Evolutionary conservation across 2,888 invertebrate species (phyloP).

Genomic region (Cryptophagus acutangulus): DNA sequence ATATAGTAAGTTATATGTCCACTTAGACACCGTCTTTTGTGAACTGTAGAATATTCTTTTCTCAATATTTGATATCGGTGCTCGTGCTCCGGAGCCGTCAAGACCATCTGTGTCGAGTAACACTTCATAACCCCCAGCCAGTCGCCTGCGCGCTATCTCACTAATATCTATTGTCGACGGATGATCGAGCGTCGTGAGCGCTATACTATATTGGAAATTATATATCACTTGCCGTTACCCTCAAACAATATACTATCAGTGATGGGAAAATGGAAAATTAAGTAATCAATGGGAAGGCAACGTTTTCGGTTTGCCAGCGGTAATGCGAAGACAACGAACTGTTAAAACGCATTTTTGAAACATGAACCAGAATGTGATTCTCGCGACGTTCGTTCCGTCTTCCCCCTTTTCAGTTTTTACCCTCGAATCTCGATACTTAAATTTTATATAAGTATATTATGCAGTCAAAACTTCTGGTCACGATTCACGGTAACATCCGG

Average conservation of each 20-base stretch:
- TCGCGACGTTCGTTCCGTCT: background rate
- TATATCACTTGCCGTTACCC: slow-evolving; percentile 32
- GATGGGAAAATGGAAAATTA: slow-evolving; percentile 21
- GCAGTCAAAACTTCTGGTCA: slow-evolving; percentile 46
- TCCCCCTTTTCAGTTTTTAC: background rate
- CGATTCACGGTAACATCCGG: slow-evolving; percentile 45
- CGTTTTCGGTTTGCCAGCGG: slow-evolving; percentile 12
- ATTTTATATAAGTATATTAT: slow-evolving; percentile 46
- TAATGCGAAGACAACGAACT: too few relatives aligned
- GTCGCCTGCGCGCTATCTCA: slow-evolving; percentile 32
- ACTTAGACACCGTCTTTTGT: too few relatives aligned
- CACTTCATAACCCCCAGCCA: slow-evolving; percentile 46
- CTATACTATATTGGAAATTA: slow-evolving; percentile 37
- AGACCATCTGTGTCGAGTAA: slow-evolving; percentile 45
- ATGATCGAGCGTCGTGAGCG: slow-evolving; percentile 33
- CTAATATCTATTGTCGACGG: slow-evolving; percentile 37
- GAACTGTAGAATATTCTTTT: slow-evolving; percentile 39
- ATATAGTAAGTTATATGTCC: too few relatives aligned
- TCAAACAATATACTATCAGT: slow-evolving; percentile 12
- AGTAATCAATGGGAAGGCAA: slow-evolving; percentile 19
- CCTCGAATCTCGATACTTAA: slow-evolving; percentile 23
- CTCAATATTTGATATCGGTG: slow-evolving; percentile 47
- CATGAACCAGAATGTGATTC: background rate
- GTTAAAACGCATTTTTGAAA: too few relatives aligned
- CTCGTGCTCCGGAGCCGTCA: slow-evolving; percentile 36